Base-by-base conservation (phyloP, 64 coral and sea anemone genomes). In the Stylophora pistillata region DNA sequence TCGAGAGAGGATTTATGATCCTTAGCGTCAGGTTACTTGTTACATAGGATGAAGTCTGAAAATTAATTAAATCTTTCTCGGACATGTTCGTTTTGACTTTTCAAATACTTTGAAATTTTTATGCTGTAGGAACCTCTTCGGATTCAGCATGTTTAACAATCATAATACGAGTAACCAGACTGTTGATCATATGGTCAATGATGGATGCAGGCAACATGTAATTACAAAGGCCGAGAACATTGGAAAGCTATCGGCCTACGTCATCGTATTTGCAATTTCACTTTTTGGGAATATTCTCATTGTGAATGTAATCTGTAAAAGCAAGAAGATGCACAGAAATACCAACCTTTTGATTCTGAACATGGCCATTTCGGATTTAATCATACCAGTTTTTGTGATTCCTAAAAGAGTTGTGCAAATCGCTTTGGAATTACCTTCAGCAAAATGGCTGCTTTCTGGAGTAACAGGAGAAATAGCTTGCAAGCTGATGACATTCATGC, bases 261-360 rank as follows among this genome's bases (percentile, higher is more conserved):
- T 75, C 73, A 17, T 88, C 15, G 33, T 88, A 26, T 15, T 77
- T 30, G 26, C 65, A 20, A 34, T 78, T 78, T 73, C 73, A 15
- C 18, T 66, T 0, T 17, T 56, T 3, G 73, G 86, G 16, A 88
- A 88, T 88, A 62, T 75, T 10, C 73, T 88, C 28, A 56, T 78
- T 23, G 16, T 88, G 12, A 54, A 63, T n/a, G 75, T 78, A 53
- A 26, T 78, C 41, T 27, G 37, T 26, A 76, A 77, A 64, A 77
- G 58, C 56, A 88, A 88, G 74, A 30, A 65, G 2, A 30, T 77
- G 13, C 86, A 78, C 25, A 56, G 73, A 27, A 88, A 75, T 32
- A 62, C 66, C 4, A 88, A 88, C 27, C 78, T 77, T 66, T 57
- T 88, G 31, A 88, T 88, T 21, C n/a, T 88, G 10, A 88, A 88